These are phyloP conservation scores for Caloenas nicobarica DNA, from an alignment of 2,113 vertebrate species.

Conservation along the genomic window DNA sequence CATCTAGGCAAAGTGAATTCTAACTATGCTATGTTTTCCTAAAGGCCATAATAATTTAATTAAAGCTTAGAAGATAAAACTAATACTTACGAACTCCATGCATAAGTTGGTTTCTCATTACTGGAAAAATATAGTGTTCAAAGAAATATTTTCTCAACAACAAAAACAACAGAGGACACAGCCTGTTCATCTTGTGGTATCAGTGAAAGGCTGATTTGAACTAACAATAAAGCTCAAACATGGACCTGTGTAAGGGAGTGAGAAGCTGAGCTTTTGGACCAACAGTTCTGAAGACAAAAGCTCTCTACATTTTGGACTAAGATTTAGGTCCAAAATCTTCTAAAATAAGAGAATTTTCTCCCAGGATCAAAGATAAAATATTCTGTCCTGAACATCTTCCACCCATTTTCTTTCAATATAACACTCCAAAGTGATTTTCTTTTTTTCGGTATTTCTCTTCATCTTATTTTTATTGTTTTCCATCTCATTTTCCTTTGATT, in stretches of 20 bases:
- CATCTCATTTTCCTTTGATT: neutral
- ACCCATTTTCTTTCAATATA: neutral
- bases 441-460: neutral
- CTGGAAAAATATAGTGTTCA: neutral
- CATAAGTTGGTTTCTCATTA: neutral
- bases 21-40: neutral
- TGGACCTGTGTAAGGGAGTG: neutral
- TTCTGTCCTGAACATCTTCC: neutral
- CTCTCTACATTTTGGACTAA: neutral
- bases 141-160: neutral
- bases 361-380: neutral
- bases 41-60: neutral
- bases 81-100: neutral
- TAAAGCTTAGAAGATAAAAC: neutral
- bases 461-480: neutral
- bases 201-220: neutral
- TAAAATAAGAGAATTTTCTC: neutral
- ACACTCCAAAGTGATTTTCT: neutral
- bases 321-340: neutral
- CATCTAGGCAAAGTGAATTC: neutral
- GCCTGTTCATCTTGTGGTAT: neutral
- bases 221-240: neutral
- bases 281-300: neutral
- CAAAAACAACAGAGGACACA: neutral
- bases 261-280: neutral